Base-by-base conservation (phyloP, 1,140 invertebrate species). In the Centruroides sculpturatus region DNA sequence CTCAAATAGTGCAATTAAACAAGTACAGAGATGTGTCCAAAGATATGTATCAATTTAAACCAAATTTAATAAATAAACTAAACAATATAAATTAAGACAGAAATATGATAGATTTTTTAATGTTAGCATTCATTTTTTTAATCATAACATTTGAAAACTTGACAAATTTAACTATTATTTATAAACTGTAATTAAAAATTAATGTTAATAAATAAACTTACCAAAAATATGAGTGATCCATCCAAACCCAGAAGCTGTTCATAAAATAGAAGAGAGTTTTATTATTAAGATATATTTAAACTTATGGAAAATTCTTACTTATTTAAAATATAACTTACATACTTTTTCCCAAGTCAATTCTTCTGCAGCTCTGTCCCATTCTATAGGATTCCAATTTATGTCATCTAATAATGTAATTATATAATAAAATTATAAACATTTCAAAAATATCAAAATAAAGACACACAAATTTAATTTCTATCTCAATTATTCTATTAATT, bases 311-410 rank as follows among this genome's bases (percentile, higher is more conserved):
- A 41, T 41, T 41, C 41, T 6, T 41, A 41, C 5, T 41, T 41
- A 41, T 6, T 41, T 6, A 23, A 51, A 5, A 52, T 35, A 51
- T 36, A 54, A 47, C 41, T 12, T 10, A 69, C 70, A 64, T 64
- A 77, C 75, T 59, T 76, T 70, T 72, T 98, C 94, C 95, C 95
- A 99, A 0, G 96, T 98, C 3, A 99, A 73, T 73, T 99, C 96
- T 69, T 99, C 96, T 36, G 89, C 92, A 0, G 91, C 93, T 67
- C 94, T 77, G 71, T 98, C 94, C 92, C 94, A 98, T 70, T 98
- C 93, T 79, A 97, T 93, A 2, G 92, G 92, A 76, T 97, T 97
- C 92, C 93, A 97, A 68, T 95, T 94, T 49, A 74, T 74, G 35
- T 87, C 89, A 72, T 95, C 92, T 76, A 65, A 66, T 59, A 51